These are phyloP conservation scores for Diuraphis noxia DNA, from an alignment of 1,140 invertebrate genomes.

Conservation along the genomic window DNA sequence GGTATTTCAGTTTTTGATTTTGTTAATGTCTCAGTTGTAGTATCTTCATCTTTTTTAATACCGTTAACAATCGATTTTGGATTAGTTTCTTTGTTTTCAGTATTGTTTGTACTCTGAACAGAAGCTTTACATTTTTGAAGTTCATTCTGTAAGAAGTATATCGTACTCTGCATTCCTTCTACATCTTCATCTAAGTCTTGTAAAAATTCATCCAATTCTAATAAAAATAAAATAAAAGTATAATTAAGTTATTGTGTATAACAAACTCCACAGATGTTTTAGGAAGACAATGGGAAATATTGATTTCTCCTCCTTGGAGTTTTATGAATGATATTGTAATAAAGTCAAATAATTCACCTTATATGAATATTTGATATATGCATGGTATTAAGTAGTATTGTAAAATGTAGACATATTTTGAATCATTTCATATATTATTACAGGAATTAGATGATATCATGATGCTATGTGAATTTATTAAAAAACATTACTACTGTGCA, in stretches of 20 bases:
- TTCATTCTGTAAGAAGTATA: slow-evolving; percentile 91
- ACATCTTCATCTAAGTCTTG: slow-evolving; percentile 96
- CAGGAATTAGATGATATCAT: too few relatives aligned
- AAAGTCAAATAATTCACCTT: too few relatives aligned
- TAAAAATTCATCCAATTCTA: slow-evolving; percentile 93
- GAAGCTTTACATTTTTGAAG: slow-evolving; percentile 75
- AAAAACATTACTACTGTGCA: too few relatives aligned
- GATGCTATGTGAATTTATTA: too few relatives aligned
- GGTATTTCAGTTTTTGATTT: neutral
- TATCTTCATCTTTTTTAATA: neutral
- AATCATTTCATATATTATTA: too few relatives aligned
- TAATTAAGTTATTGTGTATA: neutral
- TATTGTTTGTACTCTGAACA: neutral
- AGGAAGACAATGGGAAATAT: too few relatives aligned
- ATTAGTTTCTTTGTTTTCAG: slow-evolving; percentile 22
- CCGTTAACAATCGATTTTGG: slow-evolving; percentile 20
- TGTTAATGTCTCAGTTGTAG: neutral
- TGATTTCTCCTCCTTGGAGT: too few relatives aligned
- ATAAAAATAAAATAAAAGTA: slow-evolving; percentile 58
- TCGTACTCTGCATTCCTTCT: slow-evolving; percentile 97
- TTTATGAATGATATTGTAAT: too few relatives aligned
- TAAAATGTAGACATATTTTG: too few relatives aligned
- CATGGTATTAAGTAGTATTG: too few relatives aligned
- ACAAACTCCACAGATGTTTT: too few relatives aligned
- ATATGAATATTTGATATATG: too few relatives aligned